Evolutionary conservation across 2,888 invertebrate genomes (phyloP).

Genomic region (Aleiodes testaceus): DNA sequence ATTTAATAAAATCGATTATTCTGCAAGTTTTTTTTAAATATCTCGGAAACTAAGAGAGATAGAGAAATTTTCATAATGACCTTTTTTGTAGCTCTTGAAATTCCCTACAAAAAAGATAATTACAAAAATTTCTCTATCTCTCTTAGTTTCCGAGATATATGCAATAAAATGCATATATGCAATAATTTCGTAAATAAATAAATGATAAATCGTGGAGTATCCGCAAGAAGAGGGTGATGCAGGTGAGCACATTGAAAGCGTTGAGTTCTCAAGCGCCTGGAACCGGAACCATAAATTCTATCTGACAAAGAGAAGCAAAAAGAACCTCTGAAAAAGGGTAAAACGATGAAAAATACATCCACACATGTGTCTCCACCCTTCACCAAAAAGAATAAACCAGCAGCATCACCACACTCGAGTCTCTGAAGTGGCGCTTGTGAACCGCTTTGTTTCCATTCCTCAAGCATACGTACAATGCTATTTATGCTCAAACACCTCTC

Average conservation of each 20-base stretch:
- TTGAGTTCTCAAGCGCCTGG: constrained; percentile 29
- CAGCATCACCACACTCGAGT: constrained; percentile 12
- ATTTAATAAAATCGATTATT: too few relatives aligned
- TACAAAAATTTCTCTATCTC: too few relatives aligned
- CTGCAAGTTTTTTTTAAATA: too few relatives aligned
- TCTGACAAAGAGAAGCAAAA: not conserved
- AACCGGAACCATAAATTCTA: constrained; percentile 50
- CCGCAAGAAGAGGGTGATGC: constrained; percentile 19
- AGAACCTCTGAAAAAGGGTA: not conserved
- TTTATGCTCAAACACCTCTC: constrained; percentile 39
- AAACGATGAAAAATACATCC: constrained; percentile 22
- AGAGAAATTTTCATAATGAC: too few relatives aligned
- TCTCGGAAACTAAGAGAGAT: too few relatives aligned
- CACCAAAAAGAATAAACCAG: not conserved
- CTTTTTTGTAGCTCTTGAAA: too few relatives aligned
- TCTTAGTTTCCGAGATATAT: too few relatives aligned
- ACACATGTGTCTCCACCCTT: constrained; percentile 15
- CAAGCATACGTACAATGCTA: constrained; percentile 16
- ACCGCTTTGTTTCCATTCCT: constrained; percentile 16
- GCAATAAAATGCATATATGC: too few relatives aligned
- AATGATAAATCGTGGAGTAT: not conserved
- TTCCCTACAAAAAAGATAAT: too few relatives aligned
- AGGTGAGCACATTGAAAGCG: constrained; percentile 17
- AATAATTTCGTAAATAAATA: not conserved
- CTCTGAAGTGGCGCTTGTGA: constrained; percentile 18